Conservation (phyloP, 2,797 vertebrate species). For the Nyctibius grandis region DNA sequence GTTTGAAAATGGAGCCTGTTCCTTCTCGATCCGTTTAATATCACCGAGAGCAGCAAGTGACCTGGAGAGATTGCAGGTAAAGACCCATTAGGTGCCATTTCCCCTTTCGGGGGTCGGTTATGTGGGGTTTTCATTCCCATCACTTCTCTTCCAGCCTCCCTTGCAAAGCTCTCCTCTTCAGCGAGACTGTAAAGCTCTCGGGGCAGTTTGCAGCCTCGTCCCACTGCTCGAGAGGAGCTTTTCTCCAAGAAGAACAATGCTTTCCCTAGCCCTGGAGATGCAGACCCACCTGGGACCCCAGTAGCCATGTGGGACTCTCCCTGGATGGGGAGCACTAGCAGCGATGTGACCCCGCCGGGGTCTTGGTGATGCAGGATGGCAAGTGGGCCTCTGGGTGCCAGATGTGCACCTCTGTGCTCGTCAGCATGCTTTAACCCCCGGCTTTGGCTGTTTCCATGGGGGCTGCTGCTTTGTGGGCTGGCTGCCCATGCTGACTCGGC, state of each 20-base stretch:
- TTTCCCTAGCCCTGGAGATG: background rate
- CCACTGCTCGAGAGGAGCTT: background rate
- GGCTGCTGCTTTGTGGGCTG: background rate
- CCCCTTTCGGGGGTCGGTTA: accelerated
- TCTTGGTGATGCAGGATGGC: background rate
- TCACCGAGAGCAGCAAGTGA: background rate
- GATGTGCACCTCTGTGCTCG: background rate
- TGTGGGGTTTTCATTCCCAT: background rate
- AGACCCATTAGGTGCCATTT: background rate
- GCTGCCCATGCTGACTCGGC: background rate
- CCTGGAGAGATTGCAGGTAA: background rate
- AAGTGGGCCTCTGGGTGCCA: background rate
- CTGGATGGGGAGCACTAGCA: accelerated
- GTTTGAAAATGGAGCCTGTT: background rate
- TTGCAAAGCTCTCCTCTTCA: background rate
- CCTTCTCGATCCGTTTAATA: background rate
- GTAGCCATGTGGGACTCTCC: background rate
- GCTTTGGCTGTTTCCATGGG: accelerated
- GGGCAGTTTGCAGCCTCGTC: background rate
- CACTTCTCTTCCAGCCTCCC: background rate
- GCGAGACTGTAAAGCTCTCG: background rate
- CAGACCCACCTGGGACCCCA: background rate
- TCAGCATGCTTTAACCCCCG: background rate
- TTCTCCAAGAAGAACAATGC: background rate
- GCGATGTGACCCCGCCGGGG: accelerated